Conservation (phyloP, 92 coral and sea anemone species). For the Palythoa heliodiscus region DNA sequence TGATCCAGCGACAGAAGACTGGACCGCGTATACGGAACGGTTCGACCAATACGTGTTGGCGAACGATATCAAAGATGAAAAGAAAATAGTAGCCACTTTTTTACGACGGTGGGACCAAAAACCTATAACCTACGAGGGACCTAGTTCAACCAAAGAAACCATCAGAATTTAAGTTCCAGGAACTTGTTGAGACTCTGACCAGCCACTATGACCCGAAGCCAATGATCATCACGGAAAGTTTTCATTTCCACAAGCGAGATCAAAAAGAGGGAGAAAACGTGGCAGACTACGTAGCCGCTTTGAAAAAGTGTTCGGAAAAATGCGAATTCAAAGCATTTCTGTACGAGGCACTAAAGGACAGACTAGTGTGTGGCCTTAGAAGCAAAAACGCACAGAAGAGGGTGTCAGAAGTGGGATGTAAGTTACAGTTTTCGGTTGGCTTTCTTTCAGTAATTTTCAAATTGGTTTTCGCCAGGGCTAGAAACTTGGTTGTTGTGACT, state of each 20-base stretch:
- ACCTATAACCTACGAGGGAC: slow-evolving; percentile 28
- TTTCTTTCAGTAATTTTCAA: no score
- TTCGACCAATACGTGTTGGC: slow-evolving; percentile 27
- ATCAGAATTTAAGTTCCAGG: neutral
- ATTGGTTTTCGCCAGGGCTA: no score
- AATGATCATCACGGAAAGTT: neutral
- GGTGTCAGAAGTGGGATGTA: no score
- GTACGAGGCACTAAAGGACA: neutral
- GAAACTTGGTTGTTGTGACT: no score
- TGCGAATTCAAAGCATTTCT: no score
- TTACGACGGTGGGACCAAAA: slow-evolving; percentile 33
- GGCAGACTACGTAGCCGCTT: neutral
- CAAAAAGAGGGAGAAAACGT: neutral
- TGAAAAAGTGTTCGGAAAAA: neutral
- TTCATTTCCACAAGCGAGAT: neutral
- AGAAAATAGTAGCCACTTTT: slow-evolving; percentile 34
- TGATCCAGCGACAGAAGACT: slow-evolving; percentile 34
- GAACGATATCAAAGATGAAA: slow-evolving; percentile 31
- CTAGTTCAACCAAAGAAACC: neutral
- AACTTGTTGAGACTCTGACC: neutral
- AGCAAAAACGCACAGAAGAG: neutral
- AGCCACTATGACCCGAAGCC: neutral
- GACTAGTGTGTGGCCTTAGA: neutral
- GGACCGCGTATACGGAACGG: slow-evolving; percentile 35
- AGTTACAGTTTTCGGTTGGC: no score